Percentiles rank a stretch among this genome's conserved stretches.
Evolutionary conservation across 2,888 invertebrate genomes (phyloP).

Genomic region (Polietes domitor): DNA sequence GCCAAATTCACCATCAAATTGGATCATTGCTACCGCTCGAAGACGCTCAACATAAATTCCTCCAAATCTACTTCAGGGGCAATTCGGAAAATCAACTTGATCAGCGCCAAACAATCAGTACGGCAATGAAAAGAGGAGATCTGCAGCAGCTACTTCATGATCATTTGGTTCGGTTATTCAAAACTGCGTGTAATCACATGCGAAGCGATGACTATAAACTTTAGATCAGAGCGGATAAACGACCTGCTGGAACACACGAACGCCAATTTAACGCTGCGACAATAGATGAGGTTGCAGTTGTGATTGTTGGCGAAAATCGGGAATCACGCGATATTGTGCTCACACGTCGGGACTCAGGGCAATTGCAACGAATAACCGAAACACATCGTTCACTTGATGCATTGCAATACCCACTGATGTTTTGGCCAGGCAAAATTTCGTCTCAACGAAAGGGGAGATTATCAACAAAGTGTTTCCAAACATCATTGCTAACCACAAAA

Average conservation of each 20-base stretch:
- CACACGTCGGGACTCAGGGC: neutral
- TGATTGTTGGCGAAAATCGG: conserved; percentile 18
- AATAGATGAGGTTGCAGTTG: conserved; percentile 26
- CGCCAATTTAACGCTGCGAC: conserved; percentile 45
- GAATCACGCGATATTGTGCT: conserved; percentile 1
- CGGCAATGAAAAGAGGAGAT: no score
- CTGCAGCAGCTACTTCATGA: conserved; percentile 72
- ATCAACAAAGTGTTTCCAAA: conserved; percentile 41
- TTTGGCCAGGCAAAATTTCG: conserved; percentile 18
- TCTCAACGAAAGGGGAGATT: conserved; percentile 40
- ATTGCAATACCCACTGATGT: conserved; percentile 8
- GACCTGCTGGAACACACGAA: conserved; percentile 59
- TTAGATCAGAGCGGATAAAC: conserved; percentile 73
- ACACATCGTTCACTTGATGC: conserved; percentile 1
- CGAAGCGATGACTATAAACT: conserved; percentile 73
- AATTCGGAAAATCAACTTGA: conserved; percentile 41
- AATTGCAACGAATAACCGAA: neutral
- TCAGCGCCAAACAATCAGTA: no score
- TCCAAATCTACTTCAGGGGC: conserved; percentile 55
- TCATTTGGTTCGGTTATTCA: conserved; percentile 70
- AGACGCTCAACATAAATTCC: conserved; percentile 16
- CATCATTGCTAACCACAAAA: conserved; percentile 4
- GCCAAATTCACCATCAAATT: conserved; percentile 51
- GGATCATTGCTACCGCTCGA: conserved; percentile 17
- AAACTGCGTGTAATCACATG: conserved; percentile 68